Conservation (phyloP, 2,113 vertebrate species). For the Podilymbus podiceps region DNA sequence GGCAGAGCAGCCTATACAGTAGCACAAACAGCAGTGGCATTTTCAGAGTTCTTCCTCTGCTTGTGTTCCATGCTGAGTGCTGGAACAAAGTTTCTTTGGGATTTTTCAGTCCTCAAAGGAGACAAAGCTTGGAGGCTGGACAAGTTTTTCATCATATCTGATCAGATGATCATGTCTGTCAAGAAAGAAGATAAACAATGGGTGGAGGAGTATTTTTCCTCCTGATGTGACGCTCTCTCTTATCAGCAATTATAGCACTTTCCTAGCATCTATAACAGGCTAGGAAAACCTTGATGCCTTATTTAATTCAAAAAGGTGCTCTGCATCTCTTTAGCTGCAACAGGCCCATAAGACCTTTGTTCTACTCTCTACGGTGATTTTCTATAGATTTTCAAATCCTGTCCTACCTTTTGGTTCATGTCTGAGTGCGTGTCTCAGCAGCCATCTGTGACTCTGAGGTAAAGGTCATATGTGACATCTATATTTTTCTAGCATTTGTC, state of each 20-base stretch:
- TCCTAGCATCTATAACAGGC: fast-evolving
- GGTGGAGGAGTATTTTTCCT: not conserved
- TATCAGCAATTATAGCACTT: not conserved
- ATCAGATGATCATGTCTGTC: not conserved
- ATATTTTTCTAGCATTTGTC: not conserved
- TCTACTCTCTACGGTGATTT: fast-evolving
- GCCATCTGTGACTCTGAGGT: not conserved
- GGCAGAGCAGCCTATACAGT: not conserved
- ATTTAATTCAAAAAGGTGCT: not conserved
- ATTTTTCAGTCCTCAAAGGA: not conserved
- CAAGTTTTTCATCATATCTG: not conserved
- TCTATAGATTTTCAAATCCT: not conserved
- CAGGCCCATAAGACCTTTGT: not conserved
- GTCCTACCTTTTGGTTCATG: not conserved
- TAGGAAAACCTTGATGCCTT: not conserved
- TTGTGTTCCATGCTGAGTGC: not conserved
- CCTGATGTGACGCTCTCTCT: not conserved
- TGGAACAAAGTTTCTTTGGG: not conserved
- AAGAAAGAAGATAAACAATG: not conserved
- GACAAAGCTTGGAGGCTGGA: not conserved
- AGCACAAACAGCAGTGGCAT: not conserved
- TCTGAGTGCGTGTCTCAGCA: not conserved
- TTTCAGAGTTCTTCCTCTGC: not conserved
- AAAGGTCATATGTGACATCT: not conserved
- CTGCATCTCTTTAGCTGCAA: not conserved